phyloP scores from a whole-genome alignment of 2,113 vertebrate species.

The Microcebus tavaratra region DNA sequence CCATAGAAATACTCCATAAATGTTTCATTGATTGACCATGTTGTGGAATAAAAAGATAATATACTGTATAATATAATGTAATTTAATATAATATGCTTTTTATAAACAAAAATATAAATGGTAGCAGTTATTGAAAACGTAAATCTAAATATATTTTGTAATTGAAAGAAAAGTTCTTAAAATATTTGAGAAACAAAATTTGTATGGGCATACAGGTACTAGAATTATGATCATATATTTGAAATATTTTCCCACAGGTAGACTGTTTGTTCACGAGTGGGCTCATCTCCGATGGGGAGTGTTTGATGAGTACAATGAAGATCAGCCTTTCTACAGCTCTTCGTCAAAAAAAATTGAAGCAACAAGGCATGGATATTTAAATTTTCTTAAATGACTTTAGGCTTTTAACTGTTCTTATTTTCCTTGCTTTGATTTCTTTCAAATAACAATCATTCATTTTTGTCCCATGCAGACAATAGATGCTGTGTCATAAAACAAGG shows the following conservation, averaged over 20 bases:
- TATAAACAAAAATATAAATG: conserved; percentile 29
- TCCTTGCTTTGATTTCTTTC: not conserved
- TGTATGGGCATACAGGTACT: not conserved
- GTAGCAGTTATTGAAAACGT: not conserved
- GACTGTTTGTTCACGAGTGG: conserved; percentile 86
- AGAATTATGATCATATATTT: conserved; percentile 14
- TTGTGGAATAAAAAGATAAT: conserved; percentile 17
- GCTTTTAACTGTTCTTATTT: not conserved
- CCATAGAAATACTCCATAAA: not conserved
- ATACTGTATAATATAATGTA: not conserved
- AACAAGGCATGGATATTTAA: conserved; percentile 79
- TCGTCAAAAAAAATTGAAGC: conserved; percentile 66
- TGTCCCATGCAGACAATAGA: not conserved
- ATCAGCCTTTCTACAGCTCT: conserved; percentile 77
- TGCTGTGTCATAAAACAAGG: not conserved
- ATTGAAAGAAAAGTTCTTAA: not conserved
- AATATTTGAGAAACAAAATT: not conserved
- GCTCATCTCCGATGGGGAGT: conserved; percentile 87
- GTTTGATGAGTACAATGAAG: conserved; percentile 84
- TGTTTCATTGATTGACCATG: not conserved
- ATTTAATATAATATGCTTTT: not conserved
- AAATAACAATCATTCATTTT: not conserved
- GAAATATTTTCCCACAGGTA: conserved; percentile 74
- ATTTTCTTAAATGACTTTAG: not conserved
- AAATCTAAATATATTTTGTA: not conserved